These are phyloP conservation scores for Anoplophora glabripennis DNA, from an alignment of 1,140 invertebrate species.

Conservation along the genomic window DNA sequence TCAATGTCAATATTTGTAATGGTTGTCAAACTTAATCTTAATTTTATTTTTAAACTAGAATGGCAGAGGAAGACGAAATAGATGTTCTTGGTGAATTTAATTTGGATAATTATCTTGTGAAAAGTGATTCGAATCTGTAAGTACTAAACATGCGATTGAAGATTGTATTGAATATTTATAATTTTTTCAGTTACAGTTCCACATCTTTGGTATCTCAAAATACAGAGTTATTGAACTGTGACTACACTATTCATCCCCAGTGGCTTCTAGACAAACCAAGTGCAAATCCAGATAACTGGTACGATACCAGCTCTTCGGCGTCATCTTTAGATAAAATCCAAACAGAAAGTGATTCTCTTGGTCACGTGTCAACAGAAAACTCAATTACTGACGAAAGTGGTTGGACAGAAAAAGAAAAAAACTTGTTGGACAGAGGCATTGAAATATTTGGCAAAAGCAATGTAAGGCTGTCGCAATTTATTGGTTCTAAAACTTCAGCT, in stretches of 20 bases:
- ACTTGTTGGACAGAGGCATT: constrained; percentile 58
- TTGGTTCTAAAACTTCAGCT: constrained; percentile 60
- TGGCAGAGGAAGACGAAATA: constrained; percentile 50
- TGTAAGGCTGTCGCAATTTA: constrained; percentile 59
- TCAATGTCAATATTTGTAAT: no score
- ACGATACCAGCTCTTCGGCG: constrained; percentile 23
- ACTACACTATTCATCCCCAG: constrained; percentile 62
- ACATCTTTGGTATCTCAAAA: constrained; percentile 53
- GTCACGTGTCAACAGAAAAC: constrained; percentile 37
- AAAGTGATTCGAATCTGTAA: constrained; percentile 41
- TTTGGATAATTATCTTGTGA: constrained; percentile 40
- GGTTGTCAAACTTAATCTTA: no score
- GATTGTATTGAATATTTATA: no score
- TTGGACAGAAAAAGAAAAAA: constrained; percentile 59
- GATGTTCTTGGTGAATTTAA: constrained; percentile 48
- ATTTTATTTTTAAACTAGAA: constrained; percentile 6
- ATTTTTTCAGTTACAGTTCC: neutral
- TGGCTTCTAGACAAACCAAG: constrained; percentile 62
- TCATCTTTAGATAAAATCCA: constrained; percentile 16
- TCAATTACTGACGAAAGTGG: constrained; percentile 46
- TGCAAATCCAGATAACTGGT: constrained; percentile 51
- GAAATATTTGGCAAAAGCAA: constrained; percentile 63
- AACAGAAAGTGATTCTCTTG: constrained; percentile 22
- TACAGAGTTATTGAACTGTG: constrained; percentile 56
- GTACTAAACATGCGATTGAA: constrained; percentile 19